Base-by-base conservation (phyloP, 2,797 vertebrate species). In the Gallirallus australis region DNA sequence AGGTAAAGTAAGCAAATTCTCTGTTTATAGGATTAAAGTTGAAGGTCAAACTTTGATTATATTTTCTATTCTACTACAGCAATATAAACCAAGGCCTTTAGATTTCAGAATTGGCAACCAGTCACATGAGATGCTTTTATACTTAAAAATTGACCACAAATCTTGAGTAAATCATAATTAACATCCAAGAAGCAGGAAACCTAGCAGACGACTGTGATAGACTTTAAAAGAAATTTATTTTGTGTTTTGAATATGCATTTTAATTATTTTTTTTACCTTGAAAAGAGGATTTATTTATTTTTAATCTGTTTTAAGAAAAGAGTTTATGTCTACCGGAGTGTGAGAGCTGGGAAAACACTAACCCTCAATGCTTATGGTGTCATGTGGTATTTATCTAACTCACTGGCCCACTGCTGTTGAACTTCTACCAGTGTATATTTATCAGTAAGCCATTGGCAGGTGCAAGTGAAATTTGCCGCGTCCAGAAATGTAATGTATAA, bases 1-100 rank as follows among this genome's bases (percentile, higher is more conserved):
- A 97, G 97, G 96, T 97, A 97, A 98, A 97, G 96, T 97, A 98
- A 98, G 97, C 96, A 97, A 97, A 98, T 96, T 98, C 95, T 97
- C 95, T 94, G 95, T 97, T 97, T 97, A 97, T 97, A 97, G 96
- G 94, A 97, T 98, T 98, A 97, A 97, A 96, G 93, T 95, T 96
- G 98, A 96, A 98, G 96, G 97, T 95, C 91, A 96, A 21, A 94
- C 96, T 97, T 98, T 98, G 95, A 98, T 98, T 98, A 91, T 97
- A 97, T 96, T 97, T 97, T 96, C 93, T 97, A 94, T 96, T 97
- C 96, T 91, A 93, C 86, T 93, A 89, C 54, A 76, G 86, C 86
- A 95, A 89, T 97, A 97, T 96, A 97, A 97, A 96, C 89, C 91
- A 92, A 97, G 87, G 84, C 94, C 88, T 89, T 97, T 85, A 89